These are phyloP conservation scores for Embidobia sp. DNA, from an alignment of 2,888 invertebrate genomes.

Conservation along the genomic window DNA sequence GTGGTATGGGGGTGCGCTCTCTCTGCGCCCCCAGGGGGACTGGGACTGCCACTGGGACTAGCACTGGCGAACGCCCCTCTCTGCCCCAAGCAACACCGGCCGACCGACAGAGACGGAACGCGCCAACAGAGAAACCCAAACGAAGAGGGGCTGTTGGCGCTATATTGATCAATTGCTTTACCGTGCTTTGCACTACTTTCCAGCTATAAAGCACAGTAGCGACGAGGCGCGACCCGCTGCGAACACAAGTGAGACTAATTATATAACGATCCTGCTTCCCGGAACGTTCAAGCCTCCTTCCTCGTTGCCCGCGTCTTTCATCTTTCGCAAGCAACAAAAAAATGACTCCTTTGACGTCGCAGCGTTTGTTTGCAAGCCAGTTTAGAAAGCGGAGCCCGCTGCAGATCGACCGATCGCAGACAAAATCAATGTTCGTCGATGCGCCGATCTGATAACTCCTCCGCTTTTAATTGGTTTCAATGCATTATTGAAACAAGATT, in stretches of 20 bases:
- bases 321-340: conserved; percentile 9
- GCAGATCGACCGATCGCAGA: conserved; percentile 8
- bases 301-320: conserved; percentile 31
- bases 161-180: conserved; percentile 82
- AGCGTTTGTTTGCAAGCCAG: conserved; percentile 25
- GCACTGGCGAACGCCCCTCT: too few relatives aligned
- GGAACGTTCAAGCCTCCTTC: conserved; percentile 24
- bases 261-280: conserved; percentile 73
- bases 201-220: conserved; percentile 75
- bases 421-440: conserved; percentile 47
- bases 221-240: conserved; percentile 73
- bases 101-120: conserved; percentile 49
- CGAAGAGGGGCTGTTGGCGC: conserved; percentile 80
- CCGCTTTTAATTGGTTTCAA: conserved; percentile 32
- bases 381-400: conserved; percentile 9
- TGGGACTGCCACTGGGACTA: conserved; percentile 40
- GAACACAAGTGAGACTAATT: conserved; percentile 77
- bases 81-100: conserved; percentile 31
- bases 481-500: conserved; percentile 42
- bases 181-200: conserved; percentile 81
- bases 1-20: conserved; percentile 81
- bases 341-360: conserved; percentile 24
- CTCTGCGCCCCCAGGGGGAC: conserved; percentile 67
- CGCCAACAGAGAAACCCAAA: conserved; percentile 76
- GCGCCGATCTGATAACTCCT: conserved; percentile 21